Conservation (phyloP, 2,113 vertebrate species). For the Carassius carassius region DNA sequence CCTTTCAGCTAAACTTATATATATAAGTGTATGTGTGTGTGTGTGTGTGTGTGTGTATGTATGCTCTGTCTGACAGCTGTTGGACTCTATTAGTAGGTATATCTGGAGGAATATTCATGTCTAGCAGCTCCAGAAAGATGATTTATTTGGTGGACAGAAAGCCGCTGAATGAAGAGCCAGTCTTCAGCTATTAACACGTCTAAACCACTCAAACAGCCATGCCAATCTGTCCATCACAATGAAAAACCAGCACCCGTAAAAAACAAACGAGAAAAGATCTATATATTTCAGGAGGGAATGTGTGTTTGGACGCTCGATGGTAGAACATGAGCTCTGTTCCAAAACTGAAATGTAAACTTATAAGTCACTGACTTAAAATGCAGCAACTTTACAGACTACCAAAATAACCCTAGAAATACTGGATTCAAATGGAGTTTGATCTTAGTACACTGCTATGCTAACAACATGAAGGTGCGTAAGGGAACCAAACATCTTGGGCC, state of each 20-base stretch:
- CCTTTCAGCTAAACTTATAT: neutral
- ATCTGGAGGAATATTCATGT: slow-evolving; percentile 6
- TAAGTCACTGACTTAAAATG: neutral
- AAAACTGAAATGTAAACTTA: neutral
- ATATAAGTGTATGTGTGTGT: too few relatives aligned
- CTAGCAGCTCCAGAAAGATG: neutral
- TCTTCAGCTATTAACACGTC: slow-evolving; percentile 8
- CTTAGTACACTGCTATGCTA: neutral
- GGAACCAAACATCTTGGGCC: too few relatives aligned
- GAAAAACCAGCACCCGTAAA: neutral
- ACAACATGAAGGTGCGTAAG: neutral
- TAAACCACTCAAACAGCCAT: neutral
- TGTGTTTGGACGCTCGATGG: neutral
- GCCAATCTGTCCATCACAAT: slow-evolving; percentile 21
- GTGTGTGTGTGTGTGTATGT: neutral
- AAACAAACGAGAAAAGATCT: too few relatives aligned
- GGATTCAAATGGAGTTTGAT: neutral
- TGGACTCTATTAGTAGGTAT: slow-evolving; percentile 6
- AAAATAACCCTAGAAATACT: neutral
- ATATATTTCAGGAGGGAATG: neutral
- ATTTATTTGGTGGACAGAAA: neutral
- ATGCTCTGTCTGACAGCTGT: slow-evolving; percentile 1
- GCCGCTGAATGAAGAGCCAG: neutral
- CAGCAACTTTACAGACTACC: neutral
- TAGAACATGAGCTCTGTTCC: neutral